Evolutionary conservation across 2,888 invertebrate genomes (phyloP), one percentile per base, ranked within the genome.

Genomic region (Sphecodes monilicornis): DNA sequence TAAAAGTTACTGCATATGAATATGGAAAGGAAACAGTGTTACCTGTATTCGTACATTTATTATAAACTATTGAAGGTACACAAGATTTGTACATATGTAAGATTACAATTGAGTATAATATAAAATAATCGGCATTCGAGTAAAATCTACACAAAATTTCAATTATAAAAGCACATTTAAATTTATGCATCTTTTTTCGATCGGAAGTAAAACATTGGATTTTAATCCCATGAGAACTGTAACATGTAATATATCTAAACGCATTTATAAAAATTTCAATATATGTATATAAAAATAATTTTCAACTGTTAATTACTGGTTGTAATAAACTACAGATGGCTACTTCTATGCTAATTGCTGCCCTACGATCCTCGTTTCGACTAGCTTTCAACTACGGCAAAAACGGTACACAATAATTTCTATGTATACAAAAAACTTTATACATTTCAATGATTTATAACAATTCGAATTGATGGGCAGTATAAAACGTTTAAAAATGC

Each of bases 1-100:
- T 92, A 92, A 92, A 90, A 86, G 78, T 85, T 84, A 78, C 83
- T 83, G 80, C 83, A 79, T 80, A 82, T 77, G 50, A 77, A 64
- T 73, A 80, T 54, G 66, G 16, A 70, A 16, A 74, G 16, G 54
- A 70, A 54, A 78, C 36, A n/a, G 26, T 46, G 41, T 82, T 82
- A 75, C 60, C 46, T 76, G 70, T 76, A 76, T 77, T 84, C 76
- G 80, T 76, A 88, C 70, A 80, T 78, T 90, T 90, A 91, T 91
- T 88, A 80, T 85, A 86, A 86, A 83, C 86, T 88, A 88, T 88
- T 71, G 71, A 71, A 76, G 84, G 79, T 85, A 87, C 82, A 86
- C 64, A 83, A 66, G 85, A 77, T 90, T 86, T 82, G 84, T 83
- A 78, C 70, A 76, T 79, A 66, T 70, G 70, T 66, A 82, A 32